A percentile compares a stretch with the other conserved stretches of the same genome.
Conservation (phyloP, 1,140 invertebrate genomes). For the Atta cephalotes region DNA sequence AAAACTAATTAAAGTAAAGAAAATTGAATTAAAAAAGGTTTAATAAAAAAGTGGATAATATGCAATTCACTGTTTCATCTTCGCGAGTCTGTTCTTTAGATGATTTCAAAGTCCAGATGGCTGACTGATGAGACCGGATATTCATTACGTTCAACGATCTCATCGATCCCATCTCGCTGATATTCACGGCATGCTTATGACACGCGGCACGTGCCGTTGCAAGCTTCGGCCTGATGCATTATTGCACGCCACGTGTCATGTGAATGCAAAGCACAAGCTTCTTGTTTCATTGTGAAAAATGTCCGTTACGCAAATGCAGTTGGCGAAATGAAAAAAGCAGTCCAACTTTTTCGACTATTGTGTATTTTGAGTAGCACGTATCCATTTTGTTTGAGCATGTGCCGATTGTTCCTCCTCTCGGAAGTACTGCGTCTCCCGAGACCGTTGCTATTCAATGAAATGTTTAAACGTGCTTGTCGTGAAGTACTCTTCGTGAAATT, state of each 20-base stretch:
- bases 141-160: conserved; percentile 34
- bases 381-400: conserved; percentile 23
- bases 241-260: conserved; percentile 28
- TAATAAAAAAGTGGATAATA: not conserved
- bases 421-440: conserved; percentile 26
- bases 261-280: conserved; percentile 5
- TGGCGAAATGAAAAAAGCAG: conserved; percentile 1
- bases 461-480: conserved; percentile 53
- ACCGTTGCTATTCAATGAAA: conserved; percentile 59
- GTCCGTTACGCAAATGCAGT: conserved; percentile 24
- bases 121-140: conserved; percentile 23
- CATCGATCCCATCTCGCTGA: conserved; percentile 21
- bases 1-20: not conserved
- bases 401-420: conserved; percentile 52
- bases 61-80: not conserved
- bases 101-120: conserved; percentile 14
- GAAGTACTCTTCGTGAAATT: conserved; percentile 38
- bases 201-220: conserved; percentile 51
- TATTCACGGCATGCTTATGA: conserved; percentile 37
- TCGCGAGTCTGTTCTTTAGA: not conserved
- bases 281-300: conserved; percentile 27
- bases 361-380: conserved; percentile 34
- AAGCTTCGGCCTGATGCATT: conserved; percentile 20
- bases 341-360: conserved; percentile 51
- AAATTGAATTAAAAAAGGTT: not conserved